Evolutionary conservation across 2,797 vertebrate genomes (phyloP).

Genomic region (Coilia nasus): DNA sequence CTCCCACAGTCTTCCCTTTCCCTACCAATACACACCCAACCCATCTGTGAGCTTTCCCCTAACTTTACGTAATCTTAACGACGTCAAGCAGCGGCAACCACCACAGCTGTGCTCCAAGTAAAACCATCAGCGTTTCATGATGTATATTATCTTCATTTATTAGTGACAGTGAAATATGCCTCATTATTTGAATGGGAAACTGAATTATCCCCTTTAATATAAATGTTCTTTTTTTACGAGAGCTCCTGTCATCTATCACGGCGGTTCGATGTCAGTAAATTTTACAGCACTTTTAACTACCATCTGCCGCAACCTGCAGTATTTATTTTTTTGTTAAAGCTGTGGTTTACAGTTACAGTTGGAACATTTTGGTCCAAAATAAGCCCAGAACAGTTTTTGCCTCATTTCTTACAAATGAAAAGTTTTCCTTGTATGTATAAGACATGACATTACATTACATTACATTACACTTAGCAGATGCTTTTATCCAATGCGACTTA

Average conservation of each 20-base stretch:
- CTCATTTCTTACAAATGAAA: background rate
- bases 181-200: slow-evolving; percentile 27
- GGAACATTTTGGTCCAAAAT: background rate
- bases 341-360: background rate
- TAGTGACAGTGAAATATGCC: slow-evolving; percentile 26
- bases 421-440: slow-evolving; percentile 25
- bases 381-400: background rate
- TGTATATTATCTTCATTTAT: slow-evolving; percentile 5
- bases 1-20: background rate
- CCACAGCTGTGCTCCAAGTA: slow-evolving; percentile 1
- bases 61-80: background rate
- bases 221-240: slow-evolving; percentile 26
- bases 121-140: slow-evolving; percentile 8
- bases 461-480: too few relatives aligned
- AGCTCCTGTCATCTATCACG: slow-evolving; percentile 28
- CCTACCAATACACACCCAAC: background rate
- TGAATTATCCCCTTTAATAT: slow-evolving; percentile 32
- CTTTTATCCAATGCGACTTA: too few relatives aligned
- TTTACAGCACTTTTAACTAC: background rate
- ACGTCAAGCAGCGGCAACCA: background rate
- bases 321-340: background rate
- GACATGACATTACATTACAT: too few relatives aligned
- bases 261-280: slow-evolving; percentile 5
- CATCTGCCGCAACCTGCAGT: slow-evolving; percentile 13
- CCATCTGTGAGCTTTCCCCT: background rate